Base-by-base conservation (phyloP, 2,797 vertebrate genomes). In the Manis javanica region DNA sequence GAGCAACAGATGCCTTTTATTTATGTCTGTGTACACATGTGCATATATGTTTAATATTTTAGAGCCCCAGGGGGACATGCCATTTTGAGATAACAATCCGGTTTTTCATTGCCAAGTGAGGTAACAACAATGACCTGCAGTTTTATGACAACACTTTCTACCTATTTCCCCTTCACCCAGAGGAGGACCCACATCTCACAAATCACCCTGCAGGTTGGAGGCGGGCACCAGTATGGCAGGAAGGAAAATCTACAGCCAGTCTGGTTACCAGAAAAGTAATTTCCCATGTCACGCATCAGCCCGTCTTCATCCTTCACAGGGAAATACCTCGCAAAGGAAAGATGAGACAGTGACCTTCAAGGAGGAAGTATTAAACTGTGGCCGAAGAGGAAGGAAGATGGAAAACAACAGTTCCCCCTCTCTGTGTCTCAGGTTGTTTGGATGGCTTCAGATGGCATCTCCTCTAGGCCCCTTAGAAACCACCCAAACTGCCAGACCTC, bases 41-140 rank as follows among this genome's bases (percentile, higher is more conserved):
- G 79, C 78, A 53, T 94, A 15, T 71, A 71, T 81, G 83, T 93
- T 92, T 93, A 94, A 89, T 96, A 96, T 91, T 96, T 94, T 85
- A 88, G 78, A 49, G 24, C 46, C 49, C 3, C 0, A 57, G 61
- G 19, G n/a, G n/a, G 39, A 19, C 57, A 2, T 91, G 86, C 31
- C 91, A 57, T 85, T 84, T 87, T 0, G 3, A 94, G 71, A 78
- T 21, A 42, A 89, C 29, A 69, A 31, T 71, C 34, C 0, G 1
- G 89, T 59, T 61, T 87, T 81, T 95, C 57, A 75, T 74, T 37
- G 77, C 59, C 31, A 1, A 64, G 19, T 3, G 15, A 87, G 34
- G 82, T 68, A 78, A 63, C 78, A 59, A 29, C 53, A 1, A 42
- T 68, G 49, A 79, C 68, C 92, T 59, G 18, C 2, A 21, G 8